These are phyloP conservation scores for Pocillopora verrucosa DNA, from an alignment of 64 coral and sea anemone species.

Conservation along the genomic window DNA sequence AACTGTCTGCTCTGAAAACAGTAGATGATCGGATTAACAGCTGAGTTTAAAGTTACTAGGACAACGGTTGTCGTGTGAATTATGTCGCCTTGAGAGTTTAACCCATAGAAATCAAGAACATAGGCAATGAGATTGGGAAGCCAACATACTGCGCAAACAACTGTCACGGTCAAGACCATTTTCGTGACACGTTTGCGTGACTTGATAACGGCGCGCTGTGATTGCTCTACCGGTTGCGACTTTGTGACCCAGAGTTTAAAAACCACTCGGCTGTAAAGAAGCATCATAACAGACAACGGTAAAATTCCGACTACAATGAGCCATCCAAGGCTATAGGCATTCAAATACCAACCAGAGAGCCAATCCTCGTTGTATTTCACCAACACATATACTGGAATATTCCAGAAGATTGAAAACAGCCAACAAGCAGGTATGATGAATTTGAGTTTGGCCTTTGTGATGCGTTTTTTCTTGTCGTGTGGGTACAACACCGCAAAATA, in stretches of 20 bases:
- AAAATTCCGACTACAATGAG: conserved; percentile 45
- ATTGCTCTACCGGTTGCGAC: neutral
- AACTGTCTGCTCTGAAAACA: conserved; percentile 49
- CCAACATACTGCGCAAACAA: conserved; percentile 40
- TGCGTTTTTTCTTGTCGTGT: conserved; percentile 11
- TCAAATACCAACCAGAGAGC: conserved; percentile 18
- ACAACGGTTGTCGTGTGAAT: conserved; percentile 53
- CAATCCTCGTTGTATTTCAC: conserved; percentile 34
- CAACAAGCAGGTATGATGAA: conserved; percentile 41
- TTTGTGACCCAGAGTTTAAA: conserved; percentile 49
- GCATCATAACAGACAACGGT: conserved; percentile 27
- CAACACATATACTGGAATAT: conserved; percentile 29
- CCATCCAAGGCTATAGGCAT: conserved; percentile 35
- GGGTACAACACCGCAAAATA: conserved; percentile 50
- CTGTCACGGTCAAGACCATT: conserved; percentile 45
- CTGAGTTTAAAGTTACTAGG: conserved; percentile 60
- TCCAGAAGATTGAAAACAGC: conserved; percentile 52
- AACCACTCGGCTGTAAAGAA: conserved; percentile 49
- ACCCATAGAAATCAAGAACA: conserved; percentile 42
- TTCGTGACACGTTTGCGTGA: conserved; percentile 48
- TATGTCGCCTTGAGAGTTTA: conserved; percentile 8
- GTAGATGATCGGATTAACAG: conserved; percentile 62
- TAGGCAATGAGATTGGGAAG: conserved; percentile 54
- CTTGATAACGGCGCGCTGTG: conserved; percentile 25
- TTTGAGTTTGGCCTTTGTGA: conserved; percentile 49